Evolutionary conservation across 2,113 vertebrate species (phyloP), one percentile per base, ranked within the genome.

Genomic region (Gorsachius goisagi): DNA sequence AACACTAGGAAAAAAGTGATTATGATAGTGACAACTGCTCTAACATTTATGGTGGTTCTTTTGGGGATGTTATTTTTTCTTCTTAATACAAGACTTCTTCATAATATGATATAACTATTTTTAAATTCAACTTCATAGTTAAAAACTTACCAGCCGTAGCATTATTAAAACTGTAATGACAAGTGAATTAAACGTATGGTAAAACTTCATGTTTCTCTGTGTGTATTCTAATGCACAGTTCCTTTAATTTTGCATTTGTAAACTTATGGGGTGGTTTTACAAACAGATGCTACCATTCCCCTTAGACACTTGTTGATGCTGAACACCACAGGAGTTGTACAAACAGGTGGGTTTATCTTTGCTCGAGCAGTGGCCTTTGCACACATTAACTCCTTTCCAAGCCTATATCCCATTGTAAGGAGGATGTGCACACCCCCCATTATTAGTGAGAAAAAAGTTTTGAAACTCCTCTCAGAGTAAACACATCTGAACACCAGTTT

Each of bases 171-270:
- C n/a, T 77, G 63, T 45, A 79, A 81, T 75, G 72, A 28, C 28
- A 66, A 66, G 52, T 45, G n/a, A 80, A 79, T 93, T 83, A 93
- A 80, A 91, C 1, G 0, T 45, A 32, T 50, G 55, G 41, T 58
- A 74, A 93, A 93, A 41, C 39, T 67, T 90, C 23, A 33, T 85
- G 56, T 68, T 75, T 63, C 35, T 84, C 47, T 93, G 52, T 15
- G 24, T 64, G 5, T 67, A 81, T 73, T 41, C 24, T 45, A 50
- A 37, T 35, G 33, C 27, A 35, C 19, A 56, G 23, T 39, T 81
- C 14, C 44, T 85, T 90, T 67, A n/a, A 41, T 80, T 93, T 93
- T 52, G 39, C 30, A 32, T 82, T 82, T 91, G 12, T 69, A 67
- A 80, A 74, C 41, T 86, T 83, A 41, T 4, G 20, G 49, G 7